Base-by-base conservation (phyloP, 30 jellyfish, hydroid and myxozoan genomes). In the Hydractinia symbiolongicarpus region DNA sequence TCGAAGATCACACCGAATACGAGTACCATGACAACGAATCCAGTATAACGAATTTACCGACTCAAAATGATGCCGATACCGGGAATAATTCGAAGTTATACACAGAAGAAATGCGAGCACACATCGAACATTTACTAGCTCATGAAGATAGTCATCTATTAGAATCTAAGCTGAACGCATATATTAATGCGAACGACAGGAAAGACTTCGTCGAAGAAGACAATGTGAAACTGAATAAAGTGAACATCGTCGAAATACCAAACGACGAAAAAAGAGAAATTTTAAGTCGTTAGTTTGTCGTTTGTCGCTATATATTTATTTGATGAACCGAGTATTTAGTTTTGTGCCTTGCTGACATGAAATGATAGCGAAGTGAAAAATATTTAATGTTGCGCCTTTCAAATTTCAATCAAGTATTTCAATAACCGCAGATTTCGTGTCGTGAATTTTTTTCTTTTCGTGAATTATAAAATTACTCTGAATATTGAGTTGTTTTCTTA, bases 1-100 rank as follows among this genome's bases (percentile, higher is more conserved):
- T 81, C 55, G 86, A 82, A 55, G 90, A 81, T 11, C 84, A 86
- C 6, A 77, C 81, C 11, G 95, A 90, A 50, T 71, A 85, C 66
- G 95, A 83, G 13, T 54, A 82, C 44, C 83, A 89, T 62, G 95
- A 89, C 57, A 71, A 21, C 57, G 57, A 71, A 8, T 21, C 61
- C 53, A 40, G 61, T 71, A 71, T 15, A 8, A 71, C 53, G 7
- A 58, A 54, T 7, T 51, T 49, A 53, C 9, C 61, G 50, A 60
- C 16, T 60, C 15, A 60, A 0, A 13, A 60, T 3, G 61, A 71
- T 17, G 10, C 81, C 30, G 81, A 71, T 71, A 1, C 57, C 50
- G 61, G 30, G 40, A 64, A 64, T 64, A 51, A n/a, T 13, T 74
- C 68, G 51, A 74, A 74, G 44, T 5, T 74, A 0, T 74, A 50